Evolutionary conservation across 2,113 vertebrate species (phyloP).

Genomic region (Macaca fascicularis): T2T-MFA8v1.1 NC_088375.1:232682001-232682500

Average conservation of each 20-base stretch:
- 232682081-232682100: not conserved
- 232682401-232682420: not conserved
- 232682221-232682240: fast-evolving
- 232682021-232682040: not conserved
- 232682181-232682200: not conserved
- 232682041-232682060: not conserved
- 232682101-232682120: not conserved
- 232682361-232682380: not conserved
- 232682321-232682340: not conserved
- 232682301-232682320: not conserved
- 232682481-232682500: not conserved
- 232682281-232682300: not conserved
- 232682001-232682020: not conserved
- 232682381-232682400: not conserved
- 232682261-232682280: not conserved
- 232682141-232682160: not conserved
- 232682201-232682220: not conserved
- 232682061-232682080: not conserved
- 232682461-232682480: not conserved
- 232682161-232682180: not conserved
- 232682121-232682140: not conserved
- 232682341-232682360: not conserved
- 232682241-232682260: not conserved
- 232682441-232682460: not conserved
- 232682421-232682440: not conserved